Conservation (phyloP, 1,140 invertebrate species). For the Hypothenemus hampei region DNA sequence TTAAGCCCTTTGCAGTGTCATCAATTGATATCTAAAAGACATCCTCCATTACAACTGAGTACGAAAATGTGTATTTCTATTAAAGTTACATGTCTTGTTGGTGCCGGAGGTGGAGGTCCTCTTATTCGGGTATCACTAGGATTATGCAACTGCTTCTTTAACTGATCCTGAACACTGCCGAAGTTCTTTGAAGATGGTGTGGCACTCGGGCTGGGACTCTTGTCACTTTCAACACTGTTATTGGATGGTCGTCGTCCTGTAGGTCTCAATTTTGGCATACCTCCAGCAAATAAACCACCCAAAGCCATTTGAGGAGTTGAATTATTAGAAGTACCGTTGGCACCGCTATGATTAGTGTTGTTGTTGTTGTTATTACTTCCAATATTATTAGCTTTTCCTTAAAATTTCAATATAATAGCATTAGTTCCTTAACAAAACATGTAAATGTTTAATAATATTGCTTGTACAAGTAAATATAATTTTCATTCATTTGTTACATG, state of each 20-base stretch:
- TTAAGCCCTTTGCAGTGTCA: slow-evolving; percentile 14
- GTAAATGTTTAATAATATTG: too few species aligned
- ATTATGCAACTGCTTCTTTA: slow-evolving; percentile 41
- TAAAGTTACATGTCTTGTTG: slow-evolving; percentile 29
- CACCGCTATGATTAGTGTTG: slow-evolving; percentile 37
- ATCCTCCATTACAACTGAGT: background rate
- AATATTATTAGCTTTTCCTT: too few species aligned
- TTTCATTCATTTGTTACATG: too few species aligned
- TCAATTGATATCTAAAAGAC: slow-evolving; percentile 20
- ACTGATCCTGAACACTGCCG: slow-evolving; percentile 38
- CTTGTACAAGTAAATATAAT: too few species aligned
- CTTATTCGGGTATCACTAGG: slow-evolving; percentile 39
- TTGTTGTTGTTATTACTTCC: slow-evolving; percentile 28
- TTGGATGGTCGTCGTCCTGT: slow-evolving; percentile 44
- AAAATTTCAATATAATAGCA: too few species aligned
- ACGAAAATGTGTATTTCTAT: background rate
- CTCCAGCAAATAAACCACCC: slow-evolving; percentile 76
- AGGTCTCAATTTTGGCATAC: slow-evolving; percentile 81
- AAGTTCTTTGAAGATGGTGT: slow-evolving; percentile 32
- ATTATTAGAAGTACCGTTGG: slow-evolving; percentile 38
- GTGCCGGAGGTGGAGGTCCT: slow-evolving; percentile 39
- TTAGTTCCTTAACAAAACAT: too few species aligned
- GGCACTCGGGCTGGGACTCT: slow-evolving; percentile 15
- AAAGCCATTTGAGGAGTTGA: slow-evolving; percentile 49
- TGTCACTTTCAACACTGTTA: slow-evolving; percentile 21